phyloP scores from a whole-genome alignment of 2,113 vertebrate genomes.

The Paraplagusia blochii region DNA sequence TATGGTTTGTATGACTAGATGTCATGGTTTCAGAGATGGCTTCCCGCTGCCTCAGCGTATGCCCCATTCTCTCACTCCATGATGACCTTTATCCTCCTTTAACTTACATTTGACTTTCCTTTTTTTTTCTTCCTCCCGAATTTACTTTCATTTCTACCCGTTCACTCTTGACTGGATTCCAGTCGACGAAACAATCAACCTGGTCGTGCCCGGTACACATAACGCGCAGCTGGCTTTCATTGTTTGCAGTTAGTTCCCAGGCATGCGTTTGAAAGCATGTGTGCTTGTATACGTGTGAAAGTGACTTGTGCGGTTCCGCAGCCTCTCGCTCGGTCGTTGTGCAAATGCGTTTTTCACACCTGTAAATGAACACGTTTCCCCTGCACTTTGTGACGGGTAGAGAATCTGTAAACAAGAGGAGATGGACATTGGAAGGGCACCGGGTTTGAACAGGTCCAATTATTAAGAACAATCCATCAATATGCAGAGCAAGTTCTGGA shows the following conservation, averaged over 20 bases:
- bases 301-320: conserved; percentile 26
- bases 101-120: conserved; percentile 15
- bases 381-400: conserved; percentile 43
- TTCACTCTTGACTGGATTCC: conserved; percentile 29
- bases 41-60: conserved; percentile 38
- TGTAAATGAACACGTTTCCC: conserved; percentile 18
- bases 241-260: conserved; percentile 69
- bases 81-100: conserved; percentile 23
- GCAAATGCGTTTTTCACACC: conserved; percentile 28
- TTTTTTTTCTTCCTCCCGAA: conserved; percentile 10
- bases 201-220: conserved; percentile 57
- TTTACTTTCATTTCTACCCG: not conserved
- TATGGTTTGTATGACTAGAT: conserved; percentile 58
- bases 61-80: conserved; percentile 24
- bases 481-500: conserved; percentile 68
- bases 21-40: conserved; percentile 48
- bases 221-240: conserved; percentile 72
- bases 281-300: conserved; percentile 43
- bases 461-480: conserved; percentile 75
- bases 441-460: conserved; percentile 53
- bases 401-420: conserved; percentile 47
- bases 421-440: conserved; percentile 46
- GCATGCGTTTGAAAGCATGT: conserved; percentile 53
- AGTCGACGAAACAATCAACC: conserved; percentile 64
- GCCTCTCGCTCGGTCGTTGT: conserved; percentile 14